Base-by-base conservation (phyloP, 2,888 invertebrate species). In the Chaetoderma sp. region DNA sequence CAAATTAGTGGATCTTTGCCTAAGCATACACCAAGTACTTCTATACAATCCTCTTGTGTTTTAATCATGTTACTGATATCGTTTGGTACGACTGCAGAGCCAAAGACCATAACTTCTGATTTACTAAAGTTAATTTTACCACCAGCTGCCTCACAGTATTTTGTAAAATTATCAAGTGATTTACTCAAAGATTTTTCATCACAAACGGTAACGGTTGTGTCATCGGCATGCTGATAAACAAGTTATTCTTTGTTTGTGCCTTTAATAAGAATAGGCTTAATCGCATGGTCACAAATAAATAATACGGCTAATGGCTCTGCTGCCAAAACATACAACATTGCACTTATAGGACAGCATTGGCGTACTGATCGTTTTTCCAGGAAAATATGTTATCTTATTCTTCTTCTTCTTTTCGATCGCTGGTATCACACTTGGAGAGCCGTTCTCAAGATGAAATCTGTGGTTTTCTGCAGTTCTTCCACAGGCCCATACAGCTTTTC, bases 321-420 rank as follows among this genome's bases (percentile, higher is more conserved):
- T 8, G 25, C 21, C 18, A 55, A 21, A 39, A 62, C 55, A 55
- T 54, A 62, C 32, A 62, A 28, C 25, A 54, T 25, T n/a, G 45
- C 27, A 18, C 44, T 55, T 21, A 62, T 6, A 6, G 55, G 42
- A 28, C 62, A 62, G 28, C 62, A 54, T 55, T 62, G 62, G 16
- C 62, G 18, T 4, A 62, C 33, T 23, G 30, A 25, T 21, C 36
- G 25, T n/a, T 39, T n/a, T n/a, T n/a, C n/a, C n/a, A n/a, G n/a
- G n/a, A n/a, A n/a, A n/a, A n/a, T n/a, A n/a, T n/a, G n/a, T n/a
- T n/a, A n/a, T n/a, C n/a, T n/a, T n/a, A n/a, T n/a, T n/a, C n/a
- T n/a, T n/a, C n/a, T n/a, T n/a, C n/a, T n/a, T n/a, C n/a, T n/a
- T n/a, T n/a, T n/a, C n/a, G n/a, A n/a, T n/a, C n/a, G n/a, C n/a